These are phyloP conservation scores for Hyles lineata DNA, from an alignment of 2,888 invertebrate genomes.

Conservation along the genomic window DNA sequence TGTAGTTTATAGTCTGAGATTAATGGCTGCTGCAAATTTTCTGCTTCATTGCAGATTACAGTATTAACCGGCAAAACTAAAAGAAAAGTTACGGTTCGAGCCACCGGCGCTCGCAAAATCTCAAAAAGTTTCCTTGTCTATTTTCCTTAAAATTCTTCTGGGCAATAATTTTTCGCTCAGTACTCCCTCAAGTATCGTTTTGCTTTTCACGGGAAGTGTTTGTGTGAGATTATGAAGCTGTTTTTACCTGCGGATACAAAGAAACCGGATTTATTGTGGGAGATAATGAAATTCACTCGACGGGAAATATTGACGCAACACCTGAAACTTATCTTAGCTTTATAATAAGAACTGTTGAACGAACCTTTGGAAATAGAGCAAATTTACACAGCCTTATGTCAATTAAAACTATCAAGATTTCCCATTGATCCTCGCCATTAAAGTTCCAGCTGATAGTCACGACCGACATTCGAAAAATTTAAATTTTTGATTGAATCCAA, in stretches of 20 bases:
- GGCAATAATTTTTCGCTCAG: constrained; percentile 69
- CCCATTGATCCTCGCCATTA: constrained; percentile 30
- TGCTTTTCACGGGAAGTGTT: constrained; percentile 59
- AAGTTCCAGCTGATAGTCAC: not conserved
- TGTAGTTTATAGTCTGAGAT: constrained; percentile 11
- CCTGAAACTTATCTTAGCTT: constrained; percentile 38
- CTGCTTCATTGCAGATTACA: constrained; percentile 46
- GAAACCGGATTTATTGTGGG: constrained; percentile 58
- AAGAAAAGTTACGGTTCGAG: constrained; percentile 43
- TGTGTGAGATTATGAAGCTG: constrained; percentile 55
- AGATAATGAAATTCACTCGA: constrained; percentile 54
- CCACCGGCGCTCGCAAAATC: constrained; percentile 42
- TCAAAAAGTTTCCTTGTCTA: constrained; percentile 56
- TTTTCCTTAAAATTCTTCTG: constrained; percentile 65
- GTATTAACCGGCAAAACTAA: constrained; percentile 39
- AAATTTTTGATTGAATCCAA: constrained; percentile 24
- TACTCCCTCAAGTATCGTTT: constrained; percentile 71
- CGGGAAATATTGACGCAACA: constrained; percentile 43
- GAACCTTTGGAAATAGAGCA: not conserved
- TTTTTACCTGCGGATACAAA: constrained; percentile 57
- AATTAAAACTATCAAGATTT: constrained; percentile 35
- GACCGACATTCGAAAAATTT: not conserved
- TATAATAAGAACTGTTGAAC: not conserved
- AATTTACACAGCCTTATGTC: no score
- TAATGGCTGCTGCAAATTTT: constrained; percentile 42